Percentiles rank a stretch among this genome's conserved stretches.
Evolutionary conservation across 2,113 vertebrate species (phyloP).

Genomic region (Struthidea cinerea): DNA sequence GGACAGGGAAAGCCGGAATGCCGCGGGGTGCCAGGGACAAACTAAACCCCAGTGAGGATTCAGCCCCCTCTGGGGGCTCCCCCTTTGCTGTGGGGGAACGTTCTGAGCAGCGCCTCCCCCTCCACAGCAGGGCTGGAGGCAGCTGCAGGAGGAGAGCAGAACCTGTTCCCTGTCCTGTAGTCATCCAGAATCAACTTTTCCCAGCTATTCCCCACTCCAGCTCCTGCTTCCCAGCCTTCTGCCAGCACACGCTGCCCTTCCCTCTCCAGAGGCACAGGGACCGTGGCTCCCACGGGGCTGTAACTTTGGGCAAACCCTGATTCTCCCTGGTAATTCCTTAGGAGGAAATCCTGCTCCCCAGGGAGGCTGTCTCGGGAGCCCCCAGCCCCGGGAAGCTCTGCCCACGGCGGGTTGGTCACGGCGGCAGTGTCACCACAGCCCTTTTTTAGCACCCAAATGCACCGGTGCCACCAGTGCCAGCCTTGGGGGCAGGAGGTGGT

Average conservation of each 20-base stretch:
- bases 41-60: background rate
- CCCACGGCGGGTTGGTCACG: rapidly evolving
- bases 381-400: background rate
- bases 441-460: background rate
- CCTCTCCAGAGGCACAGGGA: background rate
- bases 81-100: rapidly evolving
- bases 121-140: background rate
- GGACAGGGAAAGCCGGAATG: background rate
- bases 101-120: background rate
- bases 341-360: background rate
- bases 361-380: rapidly evolving
- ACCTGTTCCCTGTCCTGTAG: background rate
- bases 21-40: rapidly evolving
- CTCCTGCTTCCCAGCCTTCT: background rate
- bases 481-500: rapidly evolving
- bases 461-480: background rate
- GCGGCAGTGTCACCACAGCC: background rate
- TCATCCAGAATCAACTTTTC: background rate
- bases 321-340: background rate
- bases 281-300: background rate
- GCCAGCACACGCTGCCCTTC: background rate
- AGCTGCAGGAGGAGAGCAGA: background rate
- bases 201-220: background rate
- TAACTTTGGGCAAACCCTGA: background rate
- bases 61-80: background rate